Base-by-base conservation (phyloP, 2,113 vertebrate genomes). In the Trematomus loennbergii region DNA sequence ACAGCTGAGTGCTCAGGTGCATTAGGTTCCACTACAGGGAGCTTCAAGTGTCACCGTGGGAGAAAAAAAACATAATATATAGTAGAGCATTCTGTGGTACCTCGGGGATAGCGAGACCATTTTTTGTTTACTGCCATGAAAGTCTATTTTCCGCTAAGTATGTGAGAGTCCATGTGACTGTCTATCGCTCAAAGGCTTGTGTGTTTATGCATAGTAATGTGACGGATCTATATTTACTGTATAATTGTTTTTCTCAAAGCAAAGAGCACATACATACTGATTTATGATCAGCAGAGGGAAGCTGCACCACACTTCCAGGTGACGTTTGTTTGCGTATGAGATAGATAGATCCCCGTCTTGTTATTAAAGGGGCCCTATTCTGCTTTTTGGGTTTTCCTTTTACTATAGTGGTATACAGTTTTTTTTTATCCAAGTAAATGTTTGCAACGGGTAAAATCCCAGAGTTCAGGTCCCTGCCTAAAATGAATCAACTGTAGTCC, bases 161-260 rank as follows among this genome's bases (percentile, higher is more conserved):
- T 54, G n/a, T 60, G 22, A 57, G 62, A 2, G 12, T 13, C 25
- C 45, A 50, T 70, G 55, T 84, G 81, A 62, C 36, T 20, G 29
- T 43, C 12, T 18, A 2, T 50, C 20, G 29, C 70, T 75, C 9
- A 54, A 25, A 33, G 36, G 58, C 45, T 11, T 6, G 9, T 75
- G 63, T 57, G 18, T 20, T 20, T 46, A 53, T 58, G 22, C 7
- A 29, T 25, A 50, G 17, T 45, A 9, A 43, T 57, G 6, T n/a
- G 33, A 71, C 36, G 43, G 57, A n/a, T 69, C 29, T 76, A 9
- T 54, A 29, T 63, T 16, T 18, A 50, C 10, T 43, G 1, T 18
- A 15, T 58, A 57, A 59, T 4, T 29, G 63, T 81, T 85, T 40
- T 88, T 66, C 65, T 75, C 69, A 86, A 86, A 84, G 49, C 49